Percentiles rank a stretch among this genome's conserved stretches.
Evolutionary conservation across 2,797 vertebrate species (phyloP).

Genomic region (Spinus olivaceus): DNA sequence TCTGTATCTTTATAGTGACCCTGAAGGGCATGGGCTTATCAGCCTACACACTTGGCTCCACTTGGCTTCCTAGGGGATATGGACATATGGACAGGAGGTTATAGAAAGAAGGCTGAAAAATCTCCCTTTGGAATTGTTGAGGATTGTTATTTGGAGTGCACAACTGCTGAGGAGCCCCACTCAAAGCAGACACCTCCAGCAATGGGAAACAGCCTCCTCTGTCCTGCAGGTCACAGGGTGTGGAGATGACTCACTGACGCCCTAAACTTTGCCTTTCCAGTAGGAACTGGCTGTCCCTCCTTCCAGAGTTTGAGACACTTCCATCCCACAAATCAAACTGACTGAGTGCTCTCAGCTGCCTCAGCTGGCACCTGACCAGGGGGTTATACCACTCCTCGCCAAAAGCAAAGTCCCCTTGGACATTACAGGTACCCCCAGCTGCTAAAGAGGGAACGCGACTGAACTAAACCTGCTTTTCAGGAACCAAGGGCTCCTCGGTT

Average conservation of each 20-base stretch:
- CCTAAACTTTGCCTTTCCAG: neutral
- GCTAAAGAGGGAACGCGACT: neutral
- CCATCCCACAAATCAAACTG: neutral
- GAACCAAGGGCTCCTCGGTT: neutral
- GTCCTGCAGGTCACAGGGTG: neutral
- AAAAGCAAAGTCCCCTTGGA: neutral
- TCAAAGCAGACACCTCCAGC: neutral
- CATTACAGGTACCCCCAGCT: neutral
- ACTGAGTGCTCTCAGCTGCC: neutral
- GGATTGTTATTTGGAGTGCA: neutral
- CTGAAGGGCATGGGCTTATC: neutral
- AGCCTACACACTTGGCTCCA: neutral
- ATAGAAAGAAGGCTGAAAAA: neutral
- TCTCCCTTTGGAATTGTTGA: neutral
- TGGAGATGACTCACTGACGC: neutral
- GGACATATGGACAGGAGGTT: neutral
- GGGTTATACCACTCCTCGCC: neutral
- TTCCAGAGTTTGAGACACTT: neutral
- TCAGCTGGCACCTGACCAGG: neutral
- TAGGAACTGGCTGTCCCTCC: neutral
- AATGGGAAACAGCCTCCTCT: accelerated
- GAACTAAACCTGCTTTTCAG: slow-evolving; percentile 19
- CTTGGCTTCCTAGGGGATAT: neutral
- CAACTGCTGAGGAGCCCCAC: neutral
- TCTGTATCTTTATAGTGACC: neutral